Percentiles rank a stretch among this genome's conserved stretches.
These are phyloP conservation scores for Drosophila leonis DNA, from an alignment of 2,888 invertebrate genomes.

Conservation along the genomic window DNA sequence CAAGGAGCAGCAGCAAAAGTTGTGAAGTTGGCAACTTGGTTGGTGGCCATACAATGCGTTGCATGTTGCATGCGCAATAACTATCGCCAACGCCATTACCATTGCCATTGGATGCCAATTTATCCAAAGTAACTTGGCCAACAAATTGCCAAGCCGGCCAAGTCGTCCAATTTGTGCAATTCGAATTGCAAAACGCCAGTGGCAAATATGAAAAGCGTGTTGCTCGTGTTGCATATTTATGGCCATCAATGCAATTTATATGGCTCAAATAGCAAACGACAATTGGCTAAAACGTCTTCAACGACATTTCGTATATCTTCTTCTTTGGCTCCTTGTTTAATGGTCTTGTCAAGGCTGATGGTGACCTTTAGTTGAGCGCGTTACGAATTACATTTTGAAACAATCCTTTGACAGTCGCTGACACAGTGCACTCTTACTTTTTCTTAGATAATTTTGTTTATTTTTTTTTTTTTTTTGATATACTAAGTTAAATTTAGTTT, in stretches of 20 bases:
- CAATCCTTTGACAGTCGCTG: not conserved
- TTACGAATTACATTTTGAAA: not conserved
- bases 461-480: too few relatives aligned
- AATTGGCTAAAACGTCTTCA: slow-evolving; percentile 39
- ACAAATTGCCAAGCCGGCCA: slow-evolving; percentile 10
- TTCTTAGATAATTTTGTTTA: too few relatives aligned
- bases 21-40: slow-evolving; percentile 13
- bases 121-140: slow-evolving; percentile 47
- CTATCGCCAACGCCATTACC: not conserved
- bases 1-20: slow-evolving; percentile 9
- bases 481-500: too few relatives aligned
- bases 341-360: not conserved
- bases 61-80: slow-evolving; percentile 5
- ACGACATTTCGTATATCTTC: slow-evolving; percentile 36
- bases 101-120: slow-evolving; percentile 61
- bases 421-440: too few relatives aligned
- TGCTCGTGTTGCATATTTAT: slow-evolving; percentile 76
- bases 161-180: slow-evolving; percentile 66
- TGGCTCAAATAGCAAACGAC: slow-evolving; percentile 51
- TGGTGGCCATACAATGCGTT: slow-evolving; percentile 21
- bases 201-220: slow-evolving; percentile 25
- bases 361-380: not conserved
- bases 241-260: slow-evolving; percentile 62
- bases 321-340: not conserved
- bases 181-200: slow-evolving; percentile 45